Evolutionary conservation across 2,113 vertebrate species (phyloP), one percentile per base, ranked within the genome.

Genomic region (Phodopus roborovskii): DNA sequence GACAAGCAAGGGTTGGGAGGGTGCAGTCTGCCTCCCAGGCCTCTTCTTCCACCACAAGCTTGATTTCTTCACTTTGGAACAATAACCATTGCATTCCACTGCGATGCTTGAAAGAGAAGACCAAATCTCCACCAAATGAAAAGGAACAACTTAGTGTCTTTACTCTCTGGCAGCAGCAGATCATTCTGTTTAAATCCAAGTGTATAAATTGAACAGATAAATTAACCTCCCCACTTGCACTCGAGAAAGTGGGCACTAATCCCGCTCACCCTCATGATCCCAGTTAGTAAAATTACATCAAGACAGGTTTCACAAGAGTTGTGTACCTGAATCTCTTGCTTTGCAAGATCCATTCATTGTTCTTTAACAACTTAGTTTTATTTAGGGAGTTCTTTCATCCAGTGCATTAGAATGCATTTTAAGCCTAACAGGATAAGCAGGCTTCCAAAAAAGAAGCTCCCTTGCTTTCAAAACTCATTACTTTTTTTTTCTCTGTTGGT

Each of bases 91-190:
- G 10, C n/a, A 30, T 64, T 79, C 74, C 39, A 64, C 13, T 53
- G 3, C 9, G 7, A 36, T 78, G n/a, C 60, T 87, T 88, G 56
- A 84, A 96, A 87, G 84, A 92, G 81, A 96, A 97, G 86, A 71
- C 17, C n/a, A 85, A 36, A 84, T 74, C 70, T 26, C 26, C 50
- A 64, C 1, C 36, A 88, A 33, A 56, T 39, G 30, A 74, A 81
- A 74, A 85, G 33, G 92, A 42, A 26, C 33, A 68, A 58, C n/a
- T 78, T 39, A 58, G 81, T 82, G 39, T 28, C 78, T 82, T 86
- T 82, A 56, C 30, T 74, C 60, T 50, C 4, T 75, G 82, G 45
- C 45, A 24, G 79, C 3, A 42, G 3, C 70, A 53, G 60, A 19
- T 50, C 66, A 91, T 75, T 79, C 71, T 85, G 15, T 81, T 83